These are phyloP conservation scores for Apotomis turbidana DNA, from an alignment of 2,888 invertebrate species.

Conservation along the genomic window DNA sequence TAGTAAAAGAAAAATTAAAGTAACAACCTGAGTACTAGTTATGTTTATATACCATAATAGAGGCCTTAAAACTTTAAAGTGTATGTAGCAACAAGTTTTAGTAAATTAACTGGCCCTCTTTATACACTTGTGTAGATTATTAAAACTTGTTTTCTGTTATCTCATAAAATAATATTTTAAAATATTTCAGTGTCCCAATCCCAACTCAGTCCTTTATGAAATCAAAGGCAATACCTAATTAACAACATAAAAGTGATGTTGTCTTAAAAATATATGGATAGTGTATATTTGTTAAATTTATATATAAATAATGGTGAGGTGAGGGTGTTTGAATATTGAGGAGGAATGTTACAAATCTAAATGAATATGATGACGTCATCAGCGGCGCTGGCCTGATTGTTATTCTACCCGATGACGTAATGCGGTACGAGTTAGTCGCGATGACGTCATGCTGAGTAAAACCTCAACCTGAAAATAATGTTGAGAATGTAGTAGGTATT, in stretches of 20 bases:
- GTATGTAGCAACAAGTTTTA: neutral
- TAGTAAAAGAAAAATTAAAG: too few relatives aligned
- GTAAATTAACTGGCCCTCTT: neutral
- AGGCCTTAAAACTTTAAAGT: too few relatives aligned
- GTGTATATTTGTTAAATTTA: neutral
- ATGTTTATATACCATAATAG: too few relatives aligned
- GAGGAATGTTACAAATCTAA: slow-evolving; percentile 15
- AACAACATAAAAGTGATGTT: neutral
- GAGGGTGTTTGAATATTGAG: slow-evolving; percentile 1
- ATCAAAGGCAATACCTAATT: neutral
- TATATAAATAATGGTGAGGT: neutral
- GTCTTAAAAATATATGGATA: neutral
- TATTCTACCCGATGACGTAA: slow-evolving; percentile 73
- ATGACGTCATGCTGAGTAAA: slow-evolving; percentile 67
- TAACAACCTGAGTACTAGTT: too few relatives aligned
- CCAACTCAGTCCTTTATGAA: too few relatives aligned
- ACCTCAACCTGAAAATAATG: slow-evolving; percentile 43
- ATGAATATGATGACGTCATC: slow-evolving; percentile 56
- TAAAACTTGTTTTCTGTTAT: too few relatives aligned
- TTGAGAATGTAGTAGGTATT: slow-evolving; percentile 15
- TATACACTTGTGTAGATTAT: too few relatives aligned
- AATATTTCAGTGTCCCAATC: too few relatives aligned
- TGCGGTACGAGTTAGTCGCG: slow-evolving; percentile 58
- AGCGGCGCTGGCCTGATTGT: slow-evolving; percentile 53
- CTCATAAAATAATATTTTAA: too few relatives aligned